Conservation (phyloP, 1,140 invertebrate species). For the Stratiolaelaps scimitus region DNA sequence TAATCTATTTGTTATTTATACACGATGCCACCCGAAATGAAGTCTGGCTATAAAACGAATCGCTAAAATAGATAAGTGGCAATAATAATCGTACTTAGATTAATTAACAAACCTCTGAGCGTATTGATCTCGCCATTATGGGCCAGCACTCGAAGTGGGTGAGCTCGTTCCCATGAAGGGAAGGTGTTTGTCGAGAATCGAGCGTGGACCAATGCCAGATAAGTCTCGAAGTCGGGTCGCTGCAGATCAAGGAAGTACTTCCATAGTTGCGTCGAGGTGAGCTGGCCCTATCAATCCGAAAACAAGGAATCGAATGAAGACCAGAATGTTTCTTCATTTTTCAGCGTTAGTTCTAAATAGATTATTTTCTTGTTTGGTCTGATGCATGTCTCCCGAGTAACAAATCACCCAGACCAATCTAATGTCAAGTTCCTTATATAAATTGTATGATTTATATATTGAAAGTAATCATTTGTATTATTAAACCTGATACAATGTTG, state of each 20-base stretch:
- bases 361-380: no score
- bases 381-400: no score
- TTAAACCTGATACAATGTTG: no score
- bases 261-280: conserved; percentile 92
- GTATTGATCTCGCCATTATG: conserved; percentile 99
- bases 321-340: background rate
- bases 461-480: no score
- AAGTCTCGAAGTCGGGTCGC: conserved; percentile 73
- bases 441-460: no score
- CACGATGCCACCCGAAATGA: no score
- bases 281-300: conserved; percentile 55
- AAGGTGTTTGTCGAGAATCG: conserved; percentile 98
- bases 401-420: no score
- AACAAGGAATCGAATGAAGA: background rate
- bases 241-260: conserved; percentile 59
- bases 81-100: no score
- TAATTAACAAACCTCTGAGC: conserved; percentile 50
- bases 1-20: no score
- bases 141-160: conserved; percentile 89
- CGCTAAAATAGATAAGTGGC: no score
- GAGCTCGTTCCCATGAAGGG: conserved; percentile 95
- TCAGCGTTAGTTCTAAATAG: background rate
- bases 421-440: no score
- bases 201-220: conserved; percentile 88
- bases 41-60: no score